Base-by-base conservation (phyloP, 2,797 vertebrate species). In the Epinephelus coioides region DNA sequence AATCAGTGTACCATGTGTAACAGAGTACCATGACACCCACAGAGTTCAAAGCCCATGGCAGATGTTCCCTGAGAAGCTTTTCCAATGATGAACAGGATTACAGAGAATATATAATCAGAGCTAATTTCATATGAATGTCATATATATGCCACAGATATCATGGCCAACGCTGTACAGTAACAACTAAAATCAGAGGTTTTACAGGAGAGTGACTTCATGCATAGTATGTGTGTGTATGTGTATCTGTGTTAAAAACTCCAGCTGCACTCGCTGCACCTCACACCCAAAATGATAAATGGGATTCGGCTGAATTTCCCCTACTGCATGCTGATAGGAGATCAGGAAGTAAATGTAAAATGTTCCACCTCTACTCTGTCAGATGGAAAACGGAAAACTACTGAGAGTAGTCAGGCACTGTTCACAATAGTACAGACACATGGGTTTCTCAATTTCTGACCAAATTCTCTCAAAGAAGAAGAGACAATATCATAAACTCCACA, bases 21-120 rank as follows among this genome's bases (percentile, higher is more conserved):
- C 53, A 56, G 27, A 46, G 56, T 19, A 55, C 23, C 1, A 8
- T 7, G 30, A 44, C 23, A 30, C 30, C 12, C 12, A 50, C 5
- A 66, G 50, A 73, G 55, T 61, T 78, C 11, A 73, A 70, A 73
- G n/a, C 46, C 21, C 2, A 6, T 19, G 17, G 47, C 76, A 79
- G 76, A 73, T 74, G 60, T 79, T 76, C 18, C 38, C 49, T 56
- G 4, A 38, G 53, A 21, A n/a, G 38, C 50, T 63, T 30, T 78
- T 53, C 70, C 60, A 59, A 44, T 66, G 23, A 63, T 77, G 51
- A 86, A 53, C 53, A 30, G n/a, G n/a, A 77, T 73, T 73, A 70
- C 21, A 70, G 46, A 73, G 50, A 71, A 64, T 66, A 57, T 11
- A 44, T 73, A 63, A 79, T 69, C 54, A 68, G 27, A 65, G 64